Evolutionary conservation across 2,113 vertebrate genomes (phyloP).

Genomic region (Cyanoderma ruficeps): DNA sequence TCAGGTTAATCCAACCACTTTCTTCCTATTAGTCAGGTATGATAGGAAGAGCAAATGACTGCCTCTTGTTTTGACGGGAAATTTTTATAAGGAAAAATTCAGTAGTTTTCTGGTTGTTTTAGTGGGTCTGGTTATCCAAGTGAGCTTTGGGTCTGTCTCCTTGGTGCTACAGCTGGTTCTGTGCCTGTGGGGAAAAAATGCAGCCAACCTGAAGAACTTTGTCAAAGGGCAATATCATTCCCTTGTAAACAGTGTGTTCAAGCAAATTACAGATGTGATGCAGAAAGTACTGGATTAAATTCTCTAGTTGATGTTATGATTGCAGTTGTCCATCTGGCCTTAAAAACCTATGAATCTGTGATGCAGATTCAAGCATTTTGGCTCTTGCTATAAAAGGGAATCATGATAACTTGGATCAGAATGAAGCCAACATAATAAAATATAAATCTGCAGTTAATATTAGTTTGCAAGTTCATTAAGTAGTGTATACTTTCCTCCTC

Average conservation of each 20-base stretch:
- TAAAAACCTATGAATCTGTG: slow-evolving; percentile 1
- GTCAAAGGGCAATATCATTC: not conserved
- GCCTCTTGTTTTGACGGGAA: not conserved
- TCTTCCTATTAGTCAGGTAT: not conserved
- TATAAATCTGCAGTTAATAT: slow-evolving; percentile 48
- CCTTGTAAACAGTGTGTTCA: not conserved
- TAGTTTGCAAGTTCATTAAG: slow-evolving; percentile 55
- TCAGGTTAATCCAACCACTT: not conserved
- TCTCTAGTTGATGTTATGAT: not conserved
- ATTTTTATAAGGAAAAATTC: not conserved
- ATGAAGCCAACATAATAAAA: slow-evolving; percentile 33
- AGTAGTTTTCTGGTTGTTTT: not conserved
- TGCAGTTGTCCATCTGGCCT: slow-evolving; percentile 41
- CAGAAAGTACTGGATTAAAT: slow-evolving; percentile 27
- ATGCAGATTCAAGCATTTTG: not conserved
- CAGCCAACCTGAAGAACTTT: not conserved
- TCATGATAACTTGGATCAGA: slow-evolving; percentile 3
- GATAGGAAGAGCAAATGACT: not conserved
- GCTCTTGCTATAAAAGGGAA: not conserved
- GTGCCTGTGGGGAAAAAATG: not conserved
- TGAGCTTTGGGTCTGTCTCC: not conserved
- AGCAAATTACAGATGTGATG: slow-evolving; percentile 1
- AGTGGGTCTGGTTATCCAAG: rapidly evolving
- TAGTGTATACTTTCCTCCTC: slow-evolving; percentile 41
- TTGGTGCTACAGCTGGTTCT: not conserved